Evolutionary conservation across 2,797 vertebrate species (phyloP).

Genomic region (Stomatorhinus walkeri): DNA sequence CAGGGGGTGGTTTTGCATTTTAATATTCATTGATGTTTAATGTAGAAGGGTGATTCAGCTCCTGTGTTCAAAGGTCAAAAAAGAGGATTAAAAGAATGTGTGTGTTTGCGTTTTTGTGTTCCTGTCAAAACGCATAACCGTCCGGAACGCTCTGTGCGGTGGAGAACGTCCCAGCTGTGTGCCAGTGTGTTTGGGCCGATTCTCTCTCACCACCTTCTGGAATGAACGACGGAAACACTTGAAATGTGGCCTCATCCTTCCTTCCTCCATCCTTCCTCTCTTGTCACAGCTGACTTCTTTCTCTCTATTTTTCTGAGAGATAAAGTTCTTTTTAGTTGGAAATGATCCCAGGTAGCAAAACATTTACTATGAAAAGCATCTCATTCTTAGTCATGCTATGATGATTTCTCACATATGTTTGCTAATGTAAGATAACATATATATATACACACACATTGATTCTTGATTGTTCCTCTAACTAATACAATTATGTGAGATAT

Average conservation of each 20-base stretch:
- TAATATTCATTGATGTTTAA: not conserved
- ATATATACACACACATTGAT: not conserved
- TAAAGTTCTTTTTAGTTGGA: not conserved
- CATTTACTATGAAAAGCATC: not conserved
- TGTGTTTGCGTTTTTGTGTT: not conserved
- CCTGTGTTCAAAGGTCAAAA: not conserved
- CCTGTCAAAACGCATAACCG: not conserved
- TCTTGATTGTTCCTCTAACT: not conserved
- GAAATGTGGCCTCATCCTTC: conserved; percentile 2
- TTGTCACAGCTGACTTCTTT: not conserved
- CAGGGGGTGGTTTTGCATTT: not conserved
- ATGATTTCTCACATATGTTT: not conserved
- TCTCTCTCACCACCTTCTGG: not conserved
- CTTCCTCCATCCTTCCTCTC: conserved; percentile 1
- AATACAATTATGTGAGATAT: not conserved
- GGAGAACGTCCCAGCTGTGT: not conserved
- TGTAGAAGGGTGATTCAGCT: not conserved
- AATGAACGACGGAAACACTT: not conserved
- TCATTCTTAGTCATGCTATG: not conserved
- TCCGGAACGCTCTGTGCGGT: not conserved
- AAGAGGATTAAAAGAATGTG: not conserved
- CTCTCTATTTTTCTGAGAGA: not conserved
- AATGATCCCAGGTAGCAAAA: not conserved
- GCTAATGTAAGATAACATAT: not conserved
- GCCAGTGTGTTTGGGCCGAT: not conserved